phyloP scores from a whole-genome alignment of 2,888 invertebrate genomes.

The Drosophila flavopinicola region DNA sequence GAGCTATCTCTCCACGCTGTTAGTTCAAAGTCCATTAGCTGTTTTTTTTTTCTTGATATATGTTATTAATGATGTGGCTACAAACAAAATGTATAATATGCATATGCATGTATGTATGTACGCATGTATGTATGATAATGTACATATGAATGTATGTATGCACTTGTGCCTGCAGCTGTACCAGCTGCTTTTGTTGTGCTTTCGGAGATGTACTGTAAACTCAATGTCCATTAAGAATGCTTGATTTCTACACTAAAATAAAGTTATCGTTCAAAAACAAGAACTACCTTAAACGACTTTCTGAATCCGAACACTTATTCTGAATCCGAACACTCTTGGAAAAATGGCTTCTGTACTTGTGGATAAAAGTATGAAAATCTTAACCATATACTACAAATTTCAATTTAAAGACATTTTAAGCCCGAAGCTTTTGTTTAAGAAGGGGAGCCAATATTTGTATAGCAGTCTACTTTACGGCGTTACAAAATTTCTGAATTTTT shows the following conservation, averaged over 20 bases:
- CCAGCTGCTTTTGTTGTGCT: constrained; percentile 14
- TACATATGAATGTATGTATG: background rate
- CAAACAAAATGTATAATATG: constrained; percentile 8
- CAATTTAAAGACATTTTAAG: background rate
- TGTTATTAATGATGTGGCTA: constrained; percentile 11
- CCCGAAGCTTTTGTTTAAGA: background rate
- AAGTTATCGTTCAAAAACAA: no score
- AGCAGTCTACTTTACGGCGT: background rate
- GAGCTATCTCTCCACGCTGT: constrained; percentile 4
- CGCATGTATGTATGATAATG: background rate
- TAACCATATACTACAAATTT: no score
- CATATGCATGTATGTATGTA: constrained; percentile 2
- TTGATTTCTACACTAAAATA: background rate
- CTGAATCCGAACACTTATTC: no score
- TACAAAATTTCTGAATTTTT: background rate
- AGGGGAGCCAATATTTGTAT: background rate
- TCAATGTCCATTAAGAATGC: constrained; percentile 7
- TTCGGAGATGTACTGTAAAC: constrained; percentile 6
- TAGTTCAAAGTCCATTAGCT: constrained; percentile 43
- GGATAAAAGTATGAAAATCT: no score
- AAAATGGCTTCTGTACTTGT: no score
- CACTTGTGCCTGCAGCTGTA: constrained; percentile 1
- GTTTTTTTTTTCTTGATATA: constrained; percentile 15
- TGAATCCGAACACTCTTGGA: no score
- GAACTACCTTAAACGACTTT: no score